These are phyloP conservation scores for Lates calcarifer DNA, from an alignment of 2,113 vertebrate genomes.

Conservation along the genomic window DNA sequence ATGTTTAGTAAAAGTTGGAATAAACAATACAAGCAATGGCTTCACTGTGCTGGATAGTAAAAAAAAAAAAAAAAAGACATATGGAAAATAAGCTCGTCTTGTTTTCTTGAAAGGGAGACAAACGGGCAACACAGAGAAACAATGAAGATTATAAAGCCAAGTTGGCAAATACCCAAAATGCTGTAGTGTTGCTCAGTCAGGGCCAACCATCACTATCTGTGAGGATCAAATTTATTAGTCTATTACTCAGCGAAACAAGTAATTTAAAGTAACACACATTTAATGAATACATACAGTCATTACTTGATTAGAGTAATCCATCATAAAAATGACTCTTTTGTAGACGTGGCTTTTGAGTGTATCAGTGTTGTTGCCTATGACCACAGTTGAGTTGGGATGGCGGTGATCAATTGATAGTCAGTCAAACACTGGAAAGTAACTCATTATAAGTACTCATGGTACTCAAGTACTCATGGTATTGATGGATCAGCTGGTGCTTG, in stretches of 20 bases:
- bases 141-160: slow-evolving; percentile 22
- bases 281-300: neutral
- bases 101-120: slow-evolving; percentile 1
- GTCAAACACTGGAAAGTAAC: slow-evolving; percentile 2
- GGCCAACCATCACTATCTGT: slow-evolving; percentile 29
- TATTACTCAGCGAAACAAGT: slow-evolving; percentile 29
- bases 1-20: no score
- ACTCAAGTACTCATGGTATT: neutral
- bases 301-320: neutral
- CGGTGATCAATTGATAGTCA: neutral
- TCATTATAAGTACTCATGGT: neutral
- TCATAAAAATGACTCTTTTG: neutral
- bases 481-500: neutral
- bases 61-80: neutral
- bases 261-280: slow-evolving; percentile 5
- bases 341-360: neutral
- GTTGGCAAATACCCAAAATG: slow-evolving; percentile 58
- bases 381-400: neutral
- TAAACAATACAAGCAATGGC: no score
- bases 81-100: neutral
- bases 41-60: neutral
- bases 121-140: neutral
- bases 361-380: neutral
- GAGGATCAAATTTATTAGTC: slow-evolving; percentile 41
- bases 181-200: slow-evolving; percentile 41